Evolutionary conservation across 1,140 invertebrate species (phyloP).

Genomic region (Ceratoteleas bidentatus): DNA sequence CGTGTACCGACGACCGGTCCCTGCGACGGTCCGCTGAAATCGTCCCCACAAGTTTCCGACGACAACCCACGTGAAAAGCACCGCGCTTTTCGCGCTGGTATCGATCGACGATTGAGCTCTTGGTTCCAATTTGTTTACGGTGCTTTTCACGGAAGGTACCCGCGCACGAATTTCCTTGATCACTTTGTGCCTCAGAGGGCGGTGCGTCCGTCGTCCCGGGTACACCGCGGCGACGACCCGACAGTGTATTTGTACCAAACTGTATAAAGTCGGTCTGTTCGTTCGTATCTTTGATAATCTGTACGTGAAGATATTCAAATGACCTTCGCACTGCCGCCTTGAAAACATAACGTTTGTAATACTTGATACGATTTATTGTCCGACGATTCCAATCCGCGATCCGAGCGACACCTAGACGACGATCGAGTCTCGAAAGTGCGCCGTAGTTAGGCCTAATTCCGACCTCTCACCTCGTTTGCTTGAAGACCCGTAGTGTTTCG

Average conservation of each 20-base stretch:
- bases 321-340: constrained; percentile 79
- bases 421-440: constrained; percentile 23
- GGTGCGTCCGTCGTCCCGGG: constrained; percentile 3
- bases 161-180: constrained; percentile 16
- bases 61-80: not conserved
- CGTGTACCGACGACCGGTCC: constrained; percentile 17
- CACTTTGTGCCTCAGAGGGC: constrained; percentile 57
- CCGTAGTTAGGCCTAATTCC: constrained; percentile 38
- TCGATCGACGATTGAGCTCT: too few relatives aligned
- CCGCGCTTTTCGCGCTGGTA: too few relatives aligned
- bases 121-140: not conserved
- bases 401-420: constrained; percentile 34
- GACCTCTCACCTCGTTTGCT: constrained; percentile 7
- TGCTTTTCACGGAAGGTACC: not conserved
- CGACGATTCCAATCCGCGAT: constrained; percentile 31
- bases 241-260: constrained; percentile 72
- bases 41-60: not conserved
- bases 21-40: constrained; percentile 5
- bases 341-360: constrained; percentile 76
- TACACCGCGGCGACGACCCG: constrained; percentile 14
- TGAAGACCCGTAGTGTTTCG: not conserved
- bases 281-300: constrained; percentile 70
- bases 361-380: constrained; percentile 68
- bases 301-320: constrained; percentile 72
- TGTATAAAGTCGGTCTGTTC: constrained; percentile 68